Evolutionary conservation across 2,888 invertebrate species (phyloP).

Genomic region (Rhingia campestris): DNA sequence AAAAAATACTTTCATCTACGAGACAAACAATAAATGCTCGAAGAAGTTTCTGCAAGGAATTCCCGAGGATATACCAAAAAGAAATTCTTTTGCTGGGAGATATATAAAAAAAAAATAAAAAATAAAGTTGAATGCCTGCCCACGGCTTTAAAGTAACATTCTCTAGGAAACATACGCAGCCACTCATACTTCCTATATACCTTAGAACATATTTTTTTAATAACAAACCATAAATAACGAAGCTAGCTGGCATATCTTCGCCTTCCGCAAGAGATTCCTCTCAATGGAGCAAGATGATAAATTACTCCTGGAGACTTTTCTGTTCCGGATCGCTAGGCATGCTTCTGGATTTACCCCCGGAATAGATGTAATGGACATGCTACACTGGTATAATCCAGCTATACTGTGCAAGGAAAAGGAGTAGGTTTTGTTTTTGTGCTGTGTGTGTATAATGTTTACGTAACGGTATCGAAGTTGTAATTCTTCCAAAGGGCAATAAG

Average conservation of each 20-base stretch:
- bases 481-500: slow-evolving; percentile 25
- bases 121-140: background rate
- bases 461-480: slow-evolving; percentile 3
- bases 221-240: slow-evolving; percentile 81
- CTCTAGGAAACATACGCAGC: slow-evolving; percentile 11
- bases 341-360: slow-evolving; percentile 60
- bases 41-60: background rate
- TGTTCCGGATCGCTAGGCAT: slow-evolving; percentile 72
- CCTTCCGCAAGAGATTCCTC: slow-evolving; percentile 73
- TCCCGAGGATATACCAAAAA: slow-evolving; percentile 9
- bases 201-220: slow-evolving; percentile 76
- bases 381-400: slow-evolving; percentile 52
- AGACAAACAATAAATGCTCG: background rate
- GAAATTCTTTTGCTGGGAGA: background rate
- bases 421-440: slow-evolving; percentile 31
- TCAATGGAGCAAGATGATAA: slow-evolving; percentile 70
- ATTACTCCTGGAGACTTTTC: slow-evolving; percentile 72
- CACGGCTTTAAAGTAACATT: slow-evolving; percentile 16
- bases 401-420: slow-evolving; percentile 16
- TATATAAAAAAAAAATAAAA: slow-evolving; percentile 12
- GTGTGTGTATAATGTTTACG: slow-evolving; percentile 11
- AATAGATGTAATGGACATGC: slow-evolving; percentile 55
- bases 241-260: slow-evolving; percentile 73
- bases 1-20: slow-evolving; percentile 15
- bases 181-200: slow-evolving; percentile 17